Conservation (phyloP, 2,888 invertebrate species). For the Himalopsyche kuldschensis region DNA sequence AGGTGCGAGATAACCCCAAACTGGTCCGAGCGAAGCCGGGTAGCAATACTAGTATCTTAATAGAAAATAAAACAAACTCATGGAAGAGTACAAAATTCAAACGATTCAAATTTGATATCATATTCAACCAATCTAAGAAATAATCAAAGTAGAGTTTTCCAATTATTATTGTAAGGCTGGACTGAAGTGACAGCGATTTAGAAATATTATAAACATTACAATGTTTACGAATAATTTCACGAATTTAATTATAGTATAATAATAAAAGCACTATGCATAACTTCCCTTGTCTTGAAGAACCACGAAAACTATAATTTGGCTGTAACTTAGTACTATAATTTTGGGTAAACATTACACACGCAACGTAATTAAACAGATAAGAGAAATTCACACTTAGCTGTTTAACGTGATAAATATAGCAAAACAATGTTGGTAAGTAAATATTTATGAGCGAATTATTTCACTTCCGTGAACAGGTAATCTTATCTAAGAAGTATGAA, state of each 20-base stretch:
- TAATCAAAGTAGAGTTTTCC: too few species aligned
- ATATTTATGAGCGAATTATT: too few species aligned
- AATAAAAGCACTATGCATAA: background rate
- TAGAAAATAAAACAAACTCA: too few species aligned
- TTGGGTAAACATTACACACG: background rate
- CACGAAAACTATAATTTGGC: background rate
- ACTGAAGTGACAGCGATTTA: background rate
- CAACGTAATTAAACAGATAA: background rate
- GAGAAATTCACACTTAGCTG: background rate
- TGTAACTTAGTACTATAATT: background rate
- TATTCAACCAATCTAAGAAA: too few species aligned
- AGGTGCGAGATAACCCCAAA: too few species aligned
- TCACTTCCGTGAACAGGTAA: too few species aligned
- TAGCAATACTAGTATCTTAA: too few species aligned
- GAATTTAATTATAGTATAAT: background rate
- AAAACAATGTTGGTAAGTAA: background rate
- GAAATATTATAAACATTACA: background rate
- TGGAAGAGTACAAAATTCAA: too few species aligned
- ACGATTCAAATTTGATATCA: too few species aligned
- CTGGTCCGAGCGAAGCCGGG: too few species aligned
- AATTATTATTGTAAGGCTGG: too few species aligned
- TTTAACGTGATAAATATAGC: background rate
- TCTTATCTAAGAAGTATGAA: too few species aligned
- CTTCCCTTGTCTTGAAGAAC: background rate
- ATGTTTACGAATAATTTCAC: background rate